Base-by-base conservation (phyloP, 92 coral and sea anemone genomes). In the Epizoanthus stellaris region DNA sequence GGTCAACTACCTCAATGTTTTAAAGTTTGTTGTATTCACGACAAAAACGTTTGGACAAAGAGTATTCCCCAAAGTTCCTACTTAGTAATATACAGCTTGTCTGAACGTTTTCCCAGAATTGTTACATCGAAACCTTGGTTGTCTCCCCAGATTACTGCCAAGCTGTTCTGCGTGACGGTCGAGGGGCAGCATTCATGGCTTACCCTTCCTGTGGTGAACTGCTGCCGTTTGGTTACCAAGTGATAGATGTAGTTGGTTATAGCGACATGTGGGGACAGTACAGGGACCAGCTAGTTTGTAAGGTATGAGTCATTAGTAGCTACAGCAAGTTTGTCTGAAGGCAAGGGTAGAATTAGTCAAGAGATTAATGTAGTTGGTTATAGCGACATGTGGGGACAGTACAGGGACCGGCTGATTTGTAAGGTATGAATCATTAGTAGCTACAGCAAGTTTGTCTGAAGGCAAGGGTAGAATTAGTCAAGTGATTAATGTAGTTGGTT, bases 231-330 rank as follows among this genome's bases (percentile, higher is more conserved):
- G 98, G 98, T 6, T 95, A 94, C 85, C 95, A 91, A 71, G 91
- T 95, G 17, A 88, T 97, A 16, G 95, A 95, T 71, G 85, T 97
- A 34, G 74, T 98, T 36, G 96, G 94, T 11, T 90, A 94, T 74
- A 93, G 93, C 38, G 98, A 97, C 79, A 97, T 94, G 97, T 97
- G 98, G 99, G 99, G 99, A 6, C 88, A 95, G 62, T 97, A 94
- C 85, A 87, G 88, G 20, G 99, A 97, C 80, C 69, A 89, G 38
- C 87, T 97, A 59, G 87, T 93, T 54, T 97, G 99, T 77, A 88
- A 91, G 95, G 99, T 94, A 84, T 45, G 86, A 15, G 19, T 61
- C 70, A 59, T 60, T 25, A 3, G 23, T 14, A 4, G 52, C 20
- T 39, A 34, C 72, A 42, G 60, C 88, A 21, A 21, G 30, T 1